These are phyloP conservation scores for Phodopus roborovskii DNA, from an alignment of 2,113 vertebrate species.

Conservation along the genomic window DNA sequence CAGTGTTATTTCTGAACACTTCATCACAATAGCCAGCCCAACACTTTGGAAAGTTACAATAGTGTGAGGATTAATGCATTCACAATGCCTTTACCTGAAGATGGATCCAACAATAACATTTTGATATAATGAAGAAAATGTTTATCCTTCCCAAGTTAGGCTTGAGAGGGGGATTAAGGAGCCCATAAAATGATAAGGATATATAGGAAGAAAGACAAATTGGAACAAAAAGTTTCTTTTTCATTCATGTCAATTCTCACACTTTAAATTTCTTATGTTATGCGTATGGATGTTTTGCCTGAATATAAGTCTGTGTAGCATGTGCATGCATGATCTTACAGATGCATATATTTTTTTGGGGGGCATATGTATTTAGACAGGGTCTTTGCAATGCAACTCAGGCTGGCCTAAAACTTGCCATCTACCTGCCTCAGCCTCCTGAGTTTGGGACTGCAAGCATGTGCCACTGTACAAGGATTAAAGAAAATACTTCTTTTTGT, in stretches of 20 bases:
- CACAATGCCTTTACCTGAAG: conserved; percentile 10
- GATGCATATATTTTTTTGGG: neutral
- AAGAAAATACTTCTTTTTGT: neutral
- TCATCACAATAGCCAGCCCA: conserved; percentile 1
- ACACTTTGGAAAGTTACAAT: conserved; percentile 22
- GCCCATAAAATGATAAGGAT: conserved; percentile 34
- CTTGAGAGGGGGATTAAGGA: conserved; percentile 21
- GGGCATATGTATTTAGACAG: neutral
- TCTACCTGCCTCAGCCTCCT: neutral
- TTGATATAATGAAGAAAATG: conserved; percentile 45
- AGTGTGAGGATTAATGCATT: neutral
- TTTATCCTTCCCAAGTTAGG: conserved; percentile 57
- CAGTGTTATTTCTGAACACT: conserved; percentile 44
- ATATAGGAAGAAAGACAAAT: conserved; percentile 24
- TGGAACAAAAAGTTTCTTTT: conserved; percentile 20
- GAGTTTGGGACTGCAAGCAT: neutral
- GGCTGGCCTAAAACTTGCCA: neutral
- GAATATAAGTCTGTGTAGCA: neutral
- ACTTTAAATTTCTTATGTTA: neutral
- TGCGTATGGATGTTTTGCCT: neutral
- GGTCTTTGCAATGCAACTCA: neutral
- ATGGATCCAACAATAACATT: conserved; percentile 59
- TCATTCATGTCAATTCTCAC: neutral
- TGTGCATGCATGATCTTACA: neutral
- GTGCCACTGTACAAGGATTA: neutral